Evolutionary conservation across 2,888 invertebrate genomes (phyloP).

Genomic region (Aspidiotus destructor): DNA sequence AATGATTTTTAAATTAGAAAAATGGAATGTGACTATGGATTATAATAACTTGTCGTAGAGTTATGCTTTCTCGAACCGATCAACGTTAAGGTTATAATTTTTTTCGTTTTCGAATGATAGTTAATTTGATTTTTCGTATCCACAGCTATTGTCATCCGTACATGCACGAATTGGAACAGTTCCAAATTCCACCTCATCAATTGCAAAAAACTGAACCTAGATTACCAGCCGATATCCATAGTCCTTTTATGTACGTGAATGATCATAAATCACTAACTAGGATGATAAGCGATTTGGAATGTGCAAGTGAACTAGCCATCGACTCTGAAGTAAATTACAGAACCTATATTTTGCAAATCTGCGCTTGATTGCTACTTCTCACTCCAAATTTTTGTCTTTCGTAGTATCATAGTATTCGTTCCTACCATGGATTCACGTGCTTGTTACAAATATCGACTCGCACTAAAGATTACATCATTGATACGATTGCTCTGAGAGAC

Average conservation of each 20-base stretch:
- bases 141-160: conserved; percentile 78
- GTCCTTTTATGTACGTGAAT: conserved; percentile 60
- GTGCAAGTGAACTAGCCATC: conserved; percentile 67
- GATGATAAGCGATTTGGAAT: conserved; percentile 56
- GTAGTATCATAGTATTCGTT: conserved; percentile 79
- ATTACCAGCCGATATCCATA: conserved; percentile 47
- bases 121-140: background rate
- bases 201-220: conserved; percentile 46
- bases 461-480: conserved; percentile 75
- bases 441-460: conserved; percentile 86
- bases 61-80: no score
- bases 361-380: background rate
- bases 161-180: conserved; percentile 67
- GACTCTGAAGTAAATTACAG: conserved; percentile 58
- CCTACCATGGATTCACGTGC: conserved; percentile 90
- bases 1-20: no score
- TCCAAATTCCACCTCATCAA: conserved; percentile 50
- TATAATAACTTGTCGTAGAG: no score
- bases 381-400: conserved; percentile 36
- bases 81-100: no score
- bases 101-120: no score
- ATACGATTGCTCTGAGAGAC: conserved; percentile 70
- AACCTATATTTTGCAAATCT: background rate
- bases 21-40: no score
- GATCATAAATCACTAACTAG: conserved; percentile 53